These are phyloP conservation scores for Lasius platythorax DNA, from an alignment of 2,888 invertebrate genomes.

Conservation along the genomic window DNA sequence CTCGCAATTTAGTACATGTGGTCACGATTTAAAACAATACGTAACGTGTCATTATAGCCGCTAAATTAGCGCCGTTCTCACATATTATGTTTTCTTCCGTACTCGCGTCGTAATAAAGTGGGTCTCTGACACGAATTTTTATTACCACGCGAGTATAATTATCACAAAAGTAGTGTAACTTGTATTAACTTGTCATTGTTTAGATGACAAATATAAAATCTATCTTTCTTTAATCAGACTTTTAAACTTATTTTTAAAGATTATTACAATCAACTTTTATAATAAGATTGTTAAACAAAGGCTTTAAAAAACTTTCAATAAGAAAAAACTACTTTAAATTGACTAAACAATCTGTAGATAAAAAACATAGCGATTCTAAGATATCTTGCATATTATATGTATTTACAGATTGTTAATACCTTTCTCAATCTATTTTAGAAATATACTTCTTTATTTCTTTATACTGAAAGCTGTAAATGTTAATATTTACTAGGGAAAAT, in stretches of 20 bases:
- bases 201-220: not conserved
- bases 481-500: slow-evolving; percentile 1
- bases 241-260: not conserved
- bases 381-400: not conserved
- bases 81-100: slow-evolving; percentile 4
- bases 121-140: slow-evolving; percentile 26
- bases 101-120: slow-evolving; percentile 28
- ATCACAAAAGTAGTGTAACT: not conserved
- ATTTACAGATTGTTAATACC: not conserved
- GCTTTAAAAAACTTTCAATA: not conserved
- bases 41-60: slow-evolving; percentile 19
- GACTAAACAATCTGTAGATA: not conserved
- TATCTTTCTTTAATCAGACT: not conserved
- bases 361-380: not conserved
- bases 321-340: not conserved
- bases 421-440: not conserved
- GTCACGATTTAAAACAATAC: slow-evolving; percentile 27
- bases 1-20: not conserved
- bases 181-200: not conserved
- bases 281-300: not conserved
- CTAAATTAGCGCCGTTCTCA: slow-evolving; percentile 47
- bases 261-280: not conserved
- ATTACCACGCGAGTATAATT: not conserved
- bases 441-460: not conserved
- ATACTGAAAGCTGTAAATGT: not conserved